Evolutionary conservation across 2,888 invertebrate species (phyloP).

Genomic region (Thyatira batis): DNA sequence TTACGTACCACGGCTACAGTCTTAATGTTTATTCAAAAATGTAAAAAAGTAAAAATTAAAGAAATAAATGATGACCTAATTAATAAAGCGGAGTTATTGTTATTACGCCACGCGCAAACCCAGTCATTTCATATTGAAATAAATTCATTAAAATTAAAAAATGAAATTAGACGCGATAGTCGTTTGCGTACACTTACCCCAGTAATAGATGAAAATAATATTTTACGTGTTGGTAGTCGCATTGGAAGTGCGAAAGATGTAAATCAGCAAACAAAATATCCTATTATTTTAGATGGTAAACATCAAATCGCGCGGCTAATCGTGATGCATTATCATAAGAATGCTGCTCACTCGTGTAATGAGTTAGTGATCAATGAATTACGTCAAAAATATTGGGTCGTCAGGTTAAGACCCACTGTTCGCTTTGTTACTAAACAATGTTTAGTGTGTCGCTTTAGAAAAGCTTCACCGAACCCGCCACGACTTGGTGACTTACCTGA

Average conservation of each 20-base stretch:
- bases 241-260: conserved; percentile 13
- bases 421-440: conserved; percentile 7
- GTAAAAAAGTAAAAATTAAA: background rate
- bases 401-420: conserved; percentile 18
- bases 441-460: conserved; percentile 8
- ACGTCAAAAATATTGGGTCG: conserved; percentile 24
- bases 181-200: conserved; percentile 5
- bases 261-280: conserved; percentile 7
- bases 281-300: conserved; percentile 17
- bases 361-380: conserved; percentile 24
- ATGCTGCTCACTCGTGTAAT: conserved; percentile 13
- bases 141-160: background rate
- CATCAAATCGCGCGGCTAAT: conserved; percentile 10
- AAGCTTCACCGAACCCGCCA: background rate
- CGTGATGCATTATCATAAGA: conserved; percentile 15
- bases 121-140: background rate
- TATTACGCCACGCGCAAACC: background rate
- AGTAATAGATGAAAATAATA: conserved; percentile 11
- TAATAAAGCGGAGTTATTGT: background rate
- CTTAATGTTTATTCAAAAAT: background rate
- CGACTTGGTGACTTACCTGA: conserved; percentile 16
- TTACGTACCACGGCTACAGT: background rate
- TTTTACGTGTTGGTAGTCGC: conserved; percentile 17
- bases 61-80: background rate
- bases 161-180: background rate